phyloP scores from a whole-genome alignment of 2,888 invertebrate genomes.

The Eumacrocentrus americanus region DNA sequence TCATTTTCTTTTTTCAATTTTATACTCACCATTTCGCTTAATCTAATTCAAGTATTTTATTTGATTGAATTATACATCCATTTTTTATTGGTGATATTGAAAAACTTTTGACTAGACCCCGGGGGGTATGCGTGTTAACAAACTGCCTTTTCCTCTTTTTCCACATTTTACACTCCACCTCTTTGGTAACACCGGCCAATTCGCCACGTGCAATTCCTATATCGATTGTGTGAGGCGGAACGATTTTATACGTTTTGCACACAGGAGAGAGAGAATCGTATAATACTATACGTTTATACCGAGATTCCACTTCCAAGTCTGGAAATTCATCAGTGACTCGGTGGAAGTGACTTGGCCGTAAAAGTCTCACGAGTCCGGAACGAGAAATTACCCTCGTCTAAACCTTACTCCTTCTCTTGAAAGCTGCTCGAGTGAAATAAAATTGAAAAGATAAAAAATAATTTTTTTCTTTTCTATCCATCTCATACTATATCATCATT shows the following conservation, averaged over 20 bases:
- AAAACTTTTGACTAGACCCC: not conserved
- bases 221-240: slow-evolving; percentile 1
- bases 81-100: slow-evolving; percentile 6
- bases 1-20: slow-evolving; percentile 9
- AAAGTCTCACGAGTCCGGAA: slow-evolving; percentile 24
- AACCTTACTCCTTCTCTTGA: slow-evolving; percentile 8
- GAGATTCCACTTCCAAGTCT: slow-evolving; percentile 9
- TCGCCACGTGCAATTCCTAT: slow-evolving; percentile 1
- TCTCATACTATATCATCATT: too few species aligned
- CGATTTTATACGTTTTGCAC: slow-evolving; percentile 4
- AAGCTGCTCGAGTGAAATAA: slow-evolving; percentile 1
- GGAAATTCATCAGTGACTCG: slow-evolving; percentile 18
- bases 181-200: slow-evolving; percentile 9
- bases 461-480: not conserved
- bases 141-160: slow-evolving; percentile 15
- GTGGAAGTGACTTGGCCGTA: slow-evolving; percentile 18
- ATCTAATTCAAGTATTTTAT: not conserved
- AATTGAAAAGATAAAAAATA: slow-evolving; percentile 4
- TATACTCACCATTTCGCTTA: not conserved
- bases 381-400: slow-evolving; percentile 22
- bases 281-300: slow-evolving; percentile 10
- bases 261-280: not conserved
- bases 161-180: slow-evolving; percentile 5
- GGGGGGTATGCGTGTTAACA: slow-evolving; percentile 18
- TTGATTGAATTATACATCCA: slow-evolving; percentile 1